Evolutionary conservation across 2,797 vertebrate species (phyloP).

Genomic region (Darevskia nairensis): DNA sequence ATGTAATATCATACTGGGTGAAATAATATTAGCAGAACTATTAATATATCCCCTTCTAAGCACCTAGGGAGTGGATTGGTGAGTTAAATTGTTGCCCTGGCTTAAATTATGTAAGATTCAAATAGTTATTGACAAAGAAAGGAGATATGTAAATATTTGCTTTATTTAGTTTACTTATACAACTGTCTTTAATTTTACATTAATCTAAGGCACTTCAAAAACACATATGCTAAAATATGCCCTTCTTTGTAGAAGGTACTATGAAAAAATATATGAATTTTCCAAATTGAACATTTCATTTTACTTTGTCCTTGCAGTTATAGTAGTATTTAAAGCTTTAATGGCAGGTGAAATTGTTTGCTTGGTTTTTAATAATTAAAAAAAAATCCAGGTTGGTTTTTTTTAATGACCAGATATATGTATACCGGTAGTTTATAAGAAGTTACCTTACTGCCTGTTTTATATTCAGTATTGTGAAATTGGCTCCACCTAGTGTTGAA

Average conservation of each 20-base stretch:
- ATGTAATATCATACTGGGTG: neutral
- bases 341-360: neutral
- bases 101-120: neutral
- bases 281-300: constrained; percentile 2
- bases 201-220: constrained; percentile 21
- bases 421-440: constrained; percentile 21
- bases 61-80: neutral
- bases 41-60: neutral
- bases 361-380: neutral
- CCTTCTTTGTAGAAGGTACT: neutral
- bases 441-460: constrained; percentile 45
- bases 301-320: neutral
- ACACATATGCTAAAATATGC: neutral
- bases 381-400: neutral
- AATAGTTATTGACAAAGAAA: neutral
- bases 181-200: neutral
- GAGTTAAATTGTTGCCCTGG: constrained; percentile 3
- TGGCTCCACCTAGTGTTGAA: constrained; percentile 81
- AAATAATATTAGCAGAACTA: neutral
- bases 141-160: neutral
- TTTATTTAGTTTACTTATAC: fast-evolving
- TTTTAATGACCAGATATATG: constrained; percentile 20
- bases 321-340: neutral
- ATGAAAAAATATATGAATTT: constrained; percentile 17
- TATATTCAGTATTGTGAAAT: constrained; percentile 63